phyloP scores from a whole-genome alignment of 2,113 vertebrate species.

The Cygnus buccinator region DNA sequence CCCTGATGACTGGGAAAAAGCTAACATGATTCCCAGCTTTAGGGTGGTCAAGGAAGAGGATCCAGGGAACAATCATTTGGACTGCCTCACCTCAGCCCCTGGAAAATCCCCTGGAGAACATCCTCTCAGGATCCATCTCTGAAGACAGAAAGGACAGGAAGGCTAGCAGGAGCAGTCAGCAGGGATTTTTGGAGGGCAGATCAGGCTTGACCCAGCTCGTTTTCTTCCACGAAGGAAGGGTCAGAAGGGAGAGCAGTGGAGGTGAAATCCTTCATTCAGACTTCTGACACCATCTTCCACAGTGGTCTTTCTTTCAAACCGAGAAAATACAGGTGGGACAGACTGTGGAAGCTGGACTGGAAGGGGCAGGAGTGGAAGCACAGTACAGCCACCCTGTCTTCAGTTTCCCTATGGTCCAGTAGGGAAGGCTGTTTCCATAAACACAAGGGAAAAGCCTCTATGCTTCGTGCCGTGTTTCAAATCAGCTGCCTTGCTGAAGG shows the following conservation, averaged over 20 bases:
- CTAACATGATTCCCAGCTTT: background rate
- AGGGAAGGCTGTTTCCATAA: background rate
- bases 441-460: rapidly evolving
- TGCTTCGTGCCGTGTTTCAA: background rate
- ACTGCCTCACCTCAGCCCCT: background rate
- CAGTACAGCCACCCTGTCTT: rapidly evolving
- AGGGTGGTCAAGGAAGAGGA: background rate
- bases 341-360: background rate
- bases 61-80: background rate
- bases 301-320: background rate
- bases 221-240: background rate
- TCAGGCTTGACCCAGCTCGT: background rate
- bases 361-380: background rate
- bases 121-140: background rate
- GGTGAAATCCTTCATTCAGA: background rate
- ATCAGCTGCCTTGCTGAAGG: background rate
- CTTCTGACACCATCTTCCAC: background rate
- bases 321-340: background rate
- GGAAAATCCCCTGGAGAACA: background rate
- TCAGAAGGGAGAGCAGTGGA: background rate
- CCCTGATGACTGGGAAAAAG: background rate
- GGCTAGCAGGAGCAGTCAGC: background rate
- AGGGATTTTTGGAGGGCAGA: background rate
- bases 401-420: background rate
- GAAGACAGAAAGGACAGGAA: background rate